Evolutionary conservation across 92 coral and sea anemone genomes (phyloP), one percentile per base, ranked within the genome.

Genomic region (Zoanthus solanderi): DNA sequence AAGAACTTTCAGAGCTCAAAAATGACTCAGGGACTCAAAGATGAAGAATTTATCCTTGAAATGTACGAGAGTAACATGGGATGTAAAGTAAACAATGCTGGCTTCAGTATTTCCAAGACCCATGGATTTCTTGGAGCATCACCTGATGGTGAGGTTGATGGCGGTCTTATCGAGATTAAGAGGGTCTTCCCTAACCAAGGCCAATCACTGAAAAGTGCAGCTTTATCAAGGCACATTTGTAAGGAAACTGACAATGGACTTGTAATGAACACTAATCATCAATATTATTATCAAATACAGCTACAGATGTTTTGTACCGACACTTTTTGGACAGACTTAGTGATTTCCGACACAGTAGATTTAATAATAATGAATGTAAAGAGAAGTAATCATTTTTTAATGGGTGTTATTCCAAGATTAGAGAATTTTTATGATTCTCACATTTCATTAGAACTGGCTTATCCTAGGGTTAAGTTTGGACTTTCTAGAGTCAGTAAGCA

Each of bases 251-350:
- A 32, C 32, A 34, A 87, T 78, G 93, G 92, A 45, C 45, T 93
- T 53, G 80, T 79, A 37, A 42, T 89, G 0, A 92, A 90, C 72
- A 78, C 47, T 42, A 90, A 87, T 71, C 94, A 92, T 78, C 81
- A 74, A 71, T 89, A 79, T 83, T 90, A 90, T 69, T 82, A 86
- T 80, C 89, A 92, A 30, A 72, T 83, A 16, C 95, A 92, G 67
- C 93, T 76, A n/a, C 95, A 74, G 77, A 87, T 92, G 91, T 78
- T 83, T 76, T 90, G 93, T 68, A 74, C 91, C 14, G 87, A 57
- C 67, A 54, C 83, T 31, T 28, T 17, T 72, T 92, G 90, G 92
- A 89, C 90, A 79, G 94, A 92, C 68, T 85, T 89, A 6, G 88
- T 86, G 61, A 52, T 92, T 4, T 80, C 83, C 15, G 91, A 75